Evolutionary conservation across 2,113 vertebrate species (phyloP), one percentile per base, ranked within the genome.

Genomic region (Leptobrachium ailaonicum): DNA sequence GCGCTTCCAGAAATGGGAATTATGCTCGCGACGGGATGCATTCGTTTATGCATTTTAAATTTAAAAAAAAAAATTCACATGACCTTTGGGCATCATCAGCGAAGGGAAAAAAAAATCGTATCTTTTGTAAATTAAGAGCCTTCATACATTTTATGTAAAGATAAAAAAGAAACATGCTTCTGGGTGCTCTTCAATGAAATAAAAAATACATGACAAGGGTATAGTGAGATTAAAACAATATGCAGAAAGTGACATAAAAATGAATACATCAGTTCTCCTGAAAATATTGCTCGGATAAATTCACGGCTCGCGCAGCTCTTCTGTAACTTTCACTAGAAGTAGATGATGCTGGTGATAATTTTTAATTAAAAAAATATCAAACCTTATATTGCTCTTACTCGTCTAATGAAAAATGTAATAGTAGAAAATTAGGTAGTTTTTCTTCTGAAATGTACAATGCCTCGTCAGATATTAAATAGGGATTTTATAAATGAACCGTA

Each of bases 1-100:
- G 85, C 77, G 75, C 0, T 0, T 54, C 73, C 41, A 56, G 63
- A 84, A 81, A 67, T 45, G 76, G 56, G 83, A 88, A 86, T 78
- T 81, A 82, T 64, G 66, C 56, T 71, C 67, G 63, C 40, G 58
- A 79, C 71, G 66, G 72, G 20, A 32, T 66, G 66, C 54, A 62
- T 53, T 71, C 32, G 40, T 41, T 54, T 63, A 47, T 41, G 62
- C 41, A 71, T 62, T 71, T 20, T 50, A 50, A 50, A 70, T 71
- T 20, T 50, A 50, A 50, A 70, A 50, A 76, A 76, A 68, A 42
- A 78, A 70, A 78, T 71, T 63, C 76, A 41, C 41, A 77, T 78
- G 56, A 71, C 67, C 67, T 71, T 11, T 13, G 42, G 76, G 56
- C 56, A 71, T 68, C 42, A 32, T 32, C 20, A 32, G 20, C 20